Evolutionary conservation across 2,888 invertebrate genomes (phyloP), one percentile per base, ranked within the genome.

Genomic region (Cheilosia vulpina): DNA sequence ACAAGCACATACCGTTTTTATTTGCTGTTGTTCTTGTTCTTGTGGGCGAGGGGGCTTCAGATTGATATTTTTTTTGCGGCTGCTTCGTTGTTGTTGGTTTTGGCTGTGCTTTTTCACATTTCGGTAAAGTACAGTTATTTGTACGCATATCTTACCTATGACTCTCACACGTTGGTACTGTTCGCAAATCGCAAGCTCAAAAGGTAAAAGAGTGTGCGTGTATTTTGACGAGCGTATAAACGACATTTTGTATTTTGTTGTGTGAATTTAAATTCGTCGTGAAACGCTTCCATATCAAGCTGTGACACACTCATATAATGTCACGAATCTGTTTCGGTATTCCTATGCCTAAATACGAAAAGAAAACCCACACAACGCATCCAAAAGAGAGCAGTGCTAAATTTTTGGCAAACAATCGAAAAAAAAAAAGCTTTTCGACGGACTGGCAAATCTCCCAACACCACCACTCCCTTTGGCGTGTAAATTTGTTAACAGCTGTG

Each of bases 1-100:
- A 72, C 72, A 65, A 81, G 81, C 76, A 62, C 50, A 66, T 72
- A 63, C 71, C 58, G 85, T 60, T 85, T 80, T 80, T 80, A 53
- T 83, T 76, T 78, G 75, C 68, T 79, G 1, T 58, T 76, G 68
- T 27, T 57, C 63, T 24, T 47, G 71, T 38, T 58, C n/a, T 9
- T 13, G 31, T 53, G 0, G 53, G 27, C 34, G 15, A 24, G 5
- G 15, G 15, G 52, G 9, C 24, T 52, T 52, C 21, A 13, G 11
- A 4, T 52, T 24, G 11, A 21, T 65, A 41, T 19, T 17, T 52
- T 38, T 55, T 41, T 72, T 78, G 38, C 58, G 50, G 66, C 55
- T 15, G 50, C 38, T 60, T 52, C 13, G 38, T 63, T 6, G 65
- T 57, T 53, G 43, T 66, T 58, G 11, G 24, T 19, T 15, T 57